Percentiles rank a stretch among this genome's conserved stretches.
These are phyloP conservation scores for Calidris pygmaea DNA, from an alignment of 2,113 vertebrate genomes.

Conservation along the genomic window DNA sequence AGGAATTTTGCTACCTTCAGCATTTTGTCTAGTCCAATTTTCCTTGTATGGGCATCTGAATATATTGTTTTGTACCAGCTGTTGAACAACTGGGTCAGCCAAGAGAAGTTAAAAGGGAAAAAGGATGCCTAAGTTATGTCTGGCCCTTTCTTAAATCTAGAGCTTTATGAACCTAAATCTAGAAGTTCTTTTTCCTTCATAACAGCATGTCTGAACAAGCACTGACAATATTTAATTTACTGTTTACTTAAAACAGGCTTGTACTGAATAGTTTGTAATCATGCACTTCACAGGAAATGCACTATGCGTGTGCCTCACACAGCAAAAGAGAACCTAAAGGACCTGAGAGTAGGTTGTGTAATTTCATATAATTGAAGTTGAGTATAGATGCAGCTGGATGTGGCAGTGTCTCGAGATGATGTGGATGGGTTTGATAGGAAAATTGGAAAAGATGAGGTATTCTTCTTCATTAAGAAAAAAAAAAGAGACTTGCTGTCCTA, in stretches of 20 bases:
- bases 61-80: neutral
- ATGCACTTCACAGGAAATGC: conserved; percentile 63
- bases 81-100: neutral
- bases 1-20: conserved; percentile 15
- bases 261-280: conserved; percentile 68
- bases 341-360: conserved; percentile 68
- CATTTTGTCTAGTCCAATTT: neutral
- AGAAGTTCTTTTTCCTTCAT: conserved; percentile 27
- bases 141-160: conserved; percentile 18
- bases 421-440: conserved; percentile 73
- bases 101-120: neutral
- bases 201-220: conserved; percentile 39
- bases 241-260: conserved; percentile 75
- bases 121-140: neutral
- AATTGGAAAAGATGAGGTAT: conserved; percentile 75
- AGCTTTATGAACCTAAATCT: conserved; percentile 41
- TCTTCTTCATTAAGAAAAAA: conserved; percentile 70
- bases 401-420: conserved; percentile 65
- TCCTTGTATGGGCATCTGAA: neutral
- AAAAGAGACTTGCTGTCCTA: conserved; percentile 60
- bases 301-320: conserved; percentile 40
- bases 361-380: conserved; percentile 71
- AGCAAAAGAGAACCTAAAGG: conserved; percentile 69
- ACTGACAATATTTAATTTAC: conserved; percentile 71
- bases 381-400: conserved; percentile 71